phyloP scores from a whole-genome alignment of 2,888 invertebrate species.

The Drosophila emarginata region DNA sequence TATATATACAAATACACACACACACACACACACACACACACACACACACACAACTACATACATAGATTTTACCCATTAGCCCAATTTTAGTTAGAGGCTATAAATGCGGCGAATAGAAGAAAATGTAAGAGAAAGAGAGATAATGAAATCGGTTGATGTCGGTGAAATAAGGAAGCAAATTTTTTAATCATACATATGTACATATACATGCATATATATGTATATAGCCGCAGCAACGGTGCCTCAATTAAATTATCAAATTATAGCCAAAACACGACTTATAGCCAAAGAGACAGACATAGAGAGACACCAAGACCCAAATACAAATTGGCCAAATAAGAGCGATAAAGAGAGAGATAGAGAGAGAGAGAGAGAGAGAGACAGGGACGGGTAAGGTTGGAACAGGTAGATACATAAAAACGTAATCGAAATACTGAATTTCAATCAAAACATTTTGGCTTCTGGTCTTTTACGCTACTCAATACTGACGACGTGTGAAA shows the following conservation, averaged over 20 bases:
- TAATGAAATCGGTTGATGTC: background rate
- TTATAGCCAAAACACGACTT: slow-evolving; percentile 32
- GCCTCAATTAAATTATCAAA: slow-evolving; percentile 66
- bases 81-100: slow-evolving; percentile 55
- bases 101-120: slow-evolving; percentile 21
- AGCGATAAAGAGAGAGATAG: slow-evolving; percentile 25
- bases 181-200: slow-evolving; percentile 64
- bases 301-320: slow-evolving; percentile 69
- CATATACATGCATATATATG: too few species aligned
- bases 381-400: background rate
- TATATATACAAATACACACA: slow-evolving; percentile 35
- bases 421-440: slow-evolving; percentile 59
- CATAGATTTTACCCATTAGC: slow-evolving; percentile 43
- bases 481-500: slow-evolving; percentile 66
- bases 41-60: slow-evolving; percentile 14
- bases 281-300: too few species aligned
- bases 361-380: slow-evolving; percentile 18
- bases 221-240: too few species aligned
- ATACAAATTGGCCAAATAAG: slow-evolving; percentile 47
- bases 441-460: slow-evolving; percentile 61
- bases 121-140: slow-evolving; percentile 15
- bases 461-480: slow-evolving; percentile 57
- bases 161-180: slow-evolving; percentile 70
- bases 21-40: slow-evolving; percentile 32
- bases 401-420: slow-evolving; percentile 35